These are phyloP conservation scores for Prosopocoilus inquinatus DNA, from an alignment of 2,888 invertebrate species.

Conservation along the genomic window DNA sequence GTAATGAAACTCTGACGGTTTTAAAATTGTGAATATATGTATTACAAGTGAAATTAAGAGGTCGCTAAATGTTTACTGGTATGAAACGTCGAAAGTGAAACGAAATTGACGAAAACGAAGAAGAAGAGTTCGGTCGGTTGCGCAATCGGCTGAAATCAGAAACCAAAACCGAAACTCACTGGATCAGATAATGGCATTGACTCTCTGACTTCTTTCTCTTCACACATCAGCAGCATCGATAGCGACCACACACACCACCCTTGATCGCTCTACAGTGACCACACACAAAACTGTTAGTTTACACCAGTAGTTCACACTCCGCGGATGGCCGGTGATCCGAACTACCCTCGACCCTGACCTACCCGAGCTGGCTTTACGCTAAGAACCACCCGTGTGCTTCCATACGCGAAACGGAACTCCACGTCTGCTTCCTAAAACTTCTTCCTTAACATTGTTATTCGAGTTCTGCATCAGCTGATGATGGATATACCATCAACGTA, in stretches of 20 bases:
- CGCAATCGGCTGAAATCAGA: neutral
- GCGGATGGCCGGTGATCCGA: slow-evolving; percentile 52
- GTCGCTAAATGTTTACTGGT: too few relatives aligned
- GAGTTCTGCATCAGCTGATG: neutral
- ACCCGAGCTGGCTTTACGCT: slow-evolving; percentile 46
- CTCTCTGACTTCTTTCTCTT: slow-evolving; percentile 27
- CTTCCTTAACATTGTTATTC: slow-evolving; percentile 8
- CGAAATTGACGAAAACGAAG: too few relatives aligned
- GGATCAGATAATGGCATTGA: slow-evolving; percentile 38
- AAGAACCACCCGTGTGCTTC: slow-evolving; percentile 47
- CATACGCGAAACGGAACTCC: slow-evolving; percentile 28
- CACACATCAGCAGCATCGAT: slow-evolving; percentile 43
- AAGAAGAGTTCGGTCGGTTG: too few relatives aligned
- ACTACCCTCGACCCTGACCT: slow-evolving; percentile 51
- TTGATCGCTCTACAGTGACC: slow-evolving; percentile 48
- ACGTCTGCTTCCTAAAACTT: slow-evolving; percentile 17
- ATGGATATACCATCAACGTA: too few relatives aligned
- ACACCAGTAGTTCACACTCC: slow-evolving; percentile 42
- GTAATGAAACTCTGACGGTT: too few relatives aligned
- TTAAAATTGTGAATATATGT: too few relatives aligned
- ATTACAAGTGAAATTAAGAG: too few relatives aligned
- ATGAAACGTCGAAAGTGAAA: neutral
- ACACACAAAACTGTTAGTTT: slow-evolving; percentile 50
- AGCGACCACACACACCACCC: slow-evolving; percentile 37
- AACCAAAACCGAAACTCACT: slow-evolving; percentile 39